These are phyloP conservation scores for Poeciliopsis gracilis DNA, from an alignment of 2,797 vertebrate genomes.

Conservation along the genomic window DNA sequence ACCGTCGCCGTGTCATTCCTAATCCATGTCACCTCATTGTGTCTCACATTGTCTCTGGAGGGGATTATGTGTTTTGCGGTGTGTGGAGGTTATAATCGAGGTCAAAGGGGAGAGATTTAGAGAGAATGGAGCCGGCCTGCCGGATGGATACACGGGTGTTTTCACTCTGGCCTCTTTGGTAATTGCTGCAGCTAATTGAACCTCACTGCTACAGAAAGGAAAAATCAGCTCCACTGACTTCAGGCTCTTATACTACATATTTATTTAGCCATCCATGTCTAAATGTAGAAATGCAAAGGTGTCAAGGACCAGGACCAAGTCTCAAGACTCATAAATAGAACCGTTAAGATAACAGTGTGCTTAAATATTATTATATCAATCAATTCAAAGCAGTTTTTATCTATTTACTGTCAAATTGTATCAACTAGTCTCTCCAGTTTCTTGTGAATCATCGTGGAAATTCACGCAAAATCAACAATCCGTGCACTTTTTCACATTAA, in stretches of 20 bases:
- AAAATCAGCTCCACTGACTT: conserved; percentile 4
- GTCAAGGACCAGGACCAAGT: too few relatives aligned
- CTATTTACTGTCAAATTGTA: too few relatives aligned
- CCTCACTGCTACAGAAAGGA: not conserved
- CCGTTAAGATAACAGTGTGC: too few relatives aligned
- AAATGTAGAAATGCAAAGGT: not conserved
- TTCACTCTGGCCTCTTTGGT: conserved; percentile 8
- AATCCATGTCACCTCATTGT: not conserved
- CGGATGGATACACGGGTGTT: conserved; percentile 1
- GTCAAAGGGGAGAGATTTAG: conserved; percentile 26
- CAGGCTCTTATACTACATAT: not conserved
- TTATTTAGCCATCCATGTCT: not conserved
- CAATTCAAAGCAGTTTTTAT: too few relatives aligned
- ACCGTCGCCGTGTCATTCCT: conserved; percentile 25
- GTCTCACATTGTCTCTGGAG: conserved; percentile 13
- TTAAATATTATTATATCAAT: too few relatives aligned
- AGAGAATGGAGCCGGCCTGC: conserved; percentile 1
- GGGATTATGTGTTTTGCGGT: conserved; percentile 11
- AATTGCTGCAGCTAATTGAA: conserved; percentile 18
- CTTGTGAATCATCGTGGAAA: too few relatives aligned
- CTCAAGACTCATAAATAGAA: too few relatives aligned
- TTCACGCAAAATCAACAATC: too few relatives aligned
- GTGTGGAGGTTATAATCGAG: conserved; percentile 12
- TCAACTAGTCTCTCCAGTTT: too few relatives aligned
- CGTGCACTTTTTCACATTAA: too few relatives aligned